phyloP scores from a whole-genome alignment of 2,797 vertebrate genomes.

The Pithecia hirsuta region DNA sequence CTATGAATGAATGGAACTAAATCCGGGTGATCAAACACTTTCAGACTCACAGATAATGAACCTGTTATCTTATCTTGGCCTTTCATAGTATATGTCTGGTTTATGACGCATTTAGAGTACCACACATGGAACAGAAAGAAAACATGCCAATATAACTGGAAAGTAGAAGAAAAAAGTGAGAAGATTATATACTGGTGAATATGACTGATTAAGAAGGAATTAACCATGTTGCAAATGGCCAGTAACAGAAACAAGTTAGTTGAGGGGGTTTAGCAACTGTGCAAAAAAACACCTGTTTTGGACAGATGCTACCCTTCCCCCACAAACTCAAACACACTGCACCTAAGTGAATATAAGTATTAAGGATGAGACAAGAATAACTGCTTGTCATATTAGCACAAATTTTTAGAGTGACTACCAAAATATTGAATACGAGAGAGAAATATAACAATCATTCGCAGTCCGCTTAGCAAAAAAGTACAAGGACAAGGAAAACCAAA shows the following conservation, averaged over 20 bases:
- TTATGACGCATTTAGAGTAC: neutral
- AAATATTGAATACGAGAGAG: neutral
- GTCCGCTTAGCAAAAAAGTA: neutral
- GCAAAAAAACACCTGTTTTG: neutral
- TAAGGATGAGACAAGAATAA: neutral
- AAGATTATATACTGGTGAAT: neutral
- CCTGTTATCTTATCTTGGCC: neutral
- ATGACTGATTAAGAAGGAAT: neutral
- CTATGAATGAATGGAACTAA: neutral
- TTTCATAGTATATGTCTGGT: neutral
- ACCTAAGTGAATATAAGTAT: neutral
- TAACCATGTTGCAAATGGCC: neutral
- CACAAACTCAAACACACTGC: neutral
- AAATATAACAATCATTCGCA: neutral
- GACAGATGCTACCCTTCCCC: neutral
- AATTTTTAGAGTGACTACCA: neutral
- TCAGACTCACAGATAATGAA: neutral
- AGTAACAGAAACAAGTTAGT: neutral
- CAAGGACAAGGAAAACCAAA: constrained; percentile 7
- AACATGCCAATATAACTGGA: neutral
- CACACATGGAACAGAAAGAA: constrained; percentile 10
- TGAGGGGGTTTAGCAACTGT: neutral
- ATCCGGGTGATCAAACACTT: neutral
- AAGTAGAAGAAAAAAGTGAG: neutral
- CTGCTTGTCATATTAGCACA: neutral